phyloP scores from a whole-genome alignment of 2,113 vertebrate species.

The Lethenteron reissneri region DNA sequence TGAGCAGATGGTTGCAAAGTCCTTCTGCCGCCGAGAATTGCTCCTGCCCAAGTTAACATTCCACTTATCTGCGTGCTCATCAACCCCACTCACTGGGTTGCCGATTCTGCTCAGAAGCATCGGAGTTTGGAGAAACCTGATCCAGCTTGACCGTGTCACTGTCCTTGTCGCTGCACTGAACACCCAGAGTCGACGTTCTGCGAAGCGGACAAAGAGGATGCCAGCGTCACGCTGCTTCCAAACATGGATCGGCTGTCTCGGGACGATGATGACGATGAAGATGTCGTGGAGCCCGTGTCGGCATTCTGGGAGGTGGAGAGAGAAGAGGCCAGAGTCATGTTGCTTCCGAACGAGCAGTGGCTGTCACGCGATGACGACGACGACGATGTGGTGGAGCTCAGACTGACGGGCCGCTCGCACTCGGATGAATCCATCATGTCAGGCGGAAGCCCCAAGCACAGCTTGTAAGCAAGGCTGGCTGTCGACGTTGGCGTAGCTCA shows the following conservation, averaged over 20 bases:
- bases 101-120: neutral
- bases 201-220: constrained; percentile 17
- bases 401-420: constrained; percentile 34
- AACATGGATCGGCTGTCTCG: neutral
- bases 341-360: constrained; percentile 30
- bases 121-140: constrained; percentile 11
- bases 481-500: too few relatives aligned
- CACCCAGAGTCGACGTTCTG: constrained; percentile 17
- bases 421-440: constrained; percentile 24
- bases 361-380: constrained; percentile 22
- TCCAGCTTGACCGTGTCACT: constrained; percentile 35
- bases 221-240: constrained; percentile 9
- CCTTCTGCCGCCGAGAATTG: too few relatives aligned
- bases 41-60: constrained; percentile 1
- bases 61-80: neutral
- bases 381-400: constrained; percentile 35
- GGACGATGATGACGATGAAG: constrained; percentile 3
- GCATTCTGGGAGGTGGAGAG: constrained; percentile 15
- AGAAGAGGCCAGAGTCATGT: constrained; percentile 26
- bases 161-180: constrained; percentile 40
- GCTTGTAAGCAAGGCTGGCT: too few relatives aligned
- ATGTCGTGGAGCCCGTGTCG: neutral
- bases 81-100: constrained; percentile 5
- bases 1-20: neutral
- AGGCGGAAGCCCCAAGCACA: too few relatives aligned